Evolutionary conservation across 2,888 invertebrate species (phyloP).

Genomic region (Congeria kusceri): DNA sequence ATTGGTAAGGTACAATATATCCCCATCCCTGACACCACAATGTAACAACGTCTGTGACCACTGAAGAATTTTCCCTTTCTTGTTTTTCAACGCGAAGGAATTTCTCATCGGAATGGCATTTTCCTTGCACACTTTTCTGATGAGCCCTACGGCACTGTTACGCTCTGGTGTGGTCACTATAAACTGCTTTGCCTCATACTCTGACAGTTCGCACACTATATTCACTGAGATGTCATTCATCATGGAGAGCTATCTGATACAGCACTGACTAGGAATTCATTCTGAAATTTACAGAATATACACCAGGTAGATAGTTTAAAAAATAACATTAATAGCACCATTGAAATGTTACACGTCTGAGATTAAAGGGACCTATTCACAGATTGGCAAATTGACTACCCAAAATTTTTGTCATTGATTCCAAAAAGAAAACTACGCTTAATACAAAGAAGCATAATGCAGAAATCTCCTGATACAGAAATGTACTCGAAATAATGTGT

Average conservation of each 20-base stretch:
- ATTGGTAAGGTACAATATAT: constrained; percentile 77
- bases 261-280: no score
- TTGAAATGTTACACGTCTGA: no score
- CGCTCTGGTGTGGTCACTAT: constrained; percentile 58
- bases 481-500: no score
- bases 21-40: constrained; percentile 78
- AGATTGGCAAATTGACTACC: no score
- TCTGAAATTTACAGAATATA: no score
- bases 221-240: constrained; percentile 67
- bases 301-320: no score
- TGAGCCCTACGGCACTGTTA: constrained; percentile 68
- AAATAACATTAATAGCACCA: no score
- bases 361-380: no score
- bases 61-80: constrained; percentile 72
- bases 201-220: constrained; percentile 67
- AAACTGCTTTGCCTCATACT: constrained; percentile 66
- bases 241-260: not conserved
- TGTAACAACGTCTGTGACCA: constrained; percentile 72
- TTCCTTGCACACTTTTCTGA: constrained; percentile 64
- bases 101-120: constrained; percentile 66
- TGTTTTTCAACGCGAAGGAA: constrained; percentile 77
- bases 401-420: no score
- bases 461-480: no score
- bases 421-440: no score
- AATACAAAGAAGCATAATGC: no score